Evolutionary conservation across 1,140 invertebrate species (phyloP), one percentile per base, ranked within the genome.

Genomic region (Belonocnema kinseyi): DNA sequence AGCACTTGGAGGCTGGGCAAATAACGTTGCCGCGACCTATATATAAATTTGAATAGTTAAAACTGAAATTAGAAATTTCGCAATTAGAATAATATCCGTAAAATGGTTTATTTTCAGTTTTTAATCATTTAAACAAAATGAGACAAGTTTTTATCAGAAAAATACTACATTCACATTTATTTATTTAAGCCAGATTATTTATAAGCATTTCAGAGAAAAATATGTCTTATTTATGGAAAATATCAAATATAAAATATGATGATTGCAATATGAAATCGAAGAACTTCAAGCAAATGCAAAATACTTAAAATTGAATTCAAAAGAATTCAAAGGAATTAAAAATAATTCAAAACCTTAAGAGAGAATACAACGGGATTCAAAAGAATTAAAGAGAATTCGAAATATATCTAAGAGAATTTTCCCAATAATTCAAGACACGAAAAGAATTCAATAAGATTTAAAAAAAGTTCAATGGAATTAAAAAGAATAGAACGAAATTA

Each of bases 1-100:
- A 3, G 93, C 92, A 80, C 88, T 91, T 50, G 95, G 95, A 54
- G 94, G 92, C 74, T 94, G 93, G 11, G 93, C 93, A 91, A 94
- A 96, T 17, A 97, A 87, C 16, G 95, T 93, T 33, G 93, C 87
- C 14, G 95, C 96, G 46, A 90, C 58, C 91, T 91, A 17, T 16
- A 74, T n/a, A 74, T 79, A 75, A 71, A 74, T 72, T 50, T 53
- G 10, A 66, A 17, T 72, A 46, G 13, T 52, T 71, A 19, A 73
- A 50, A 77, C 17, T 72, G 3, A 26, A 50, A 13, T 52, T 14
- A 73, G 10, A 16, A 50, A 50, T 53, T 33, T 16, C 4, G 10
- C 2, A 72, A 50, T 19, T 19, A 70, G 5, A 46, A 46, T 46
- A 46, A 46, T 10, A 46, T 46, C 7, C 40, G 7, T 10, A n/a